These are phyloP conservation scores for Lasius fuliginosus DNA, from an alignment of 2,888 invertebrate species.

Conservation along the genomic window DNA sequence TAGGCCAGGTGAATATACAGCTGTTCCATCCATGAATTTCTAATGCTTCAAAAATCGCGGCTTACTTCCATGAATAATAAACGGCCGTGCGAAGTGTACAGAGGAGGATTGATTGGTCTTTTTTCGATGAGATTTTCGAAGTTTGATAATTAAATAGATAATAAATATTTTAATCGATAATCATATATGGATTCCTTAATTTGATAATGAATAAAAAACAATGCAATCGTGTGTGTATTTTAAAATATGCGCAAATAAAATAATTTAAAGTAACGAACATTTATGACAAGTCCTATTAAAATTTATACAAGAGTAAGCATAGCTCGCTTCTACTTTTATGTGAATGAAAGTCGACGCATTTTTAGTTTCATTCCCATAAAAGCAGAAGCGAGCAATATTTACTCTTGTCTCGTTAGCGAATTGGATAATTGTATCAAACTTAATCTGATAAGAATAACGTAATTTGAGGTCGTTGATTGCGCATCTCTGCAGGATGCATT, in stretches of 20 bases:
- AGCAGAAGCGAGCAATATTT: conserved; percentile 65
- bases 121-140: conserved; percentile 8
- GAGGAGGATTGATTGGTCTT: conserved; percentile 5
- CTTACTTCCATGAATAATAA: conserved; percentile 38
- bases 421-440: conserved; percentile 74
- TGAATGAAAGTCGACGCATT: conserved; percentile 10
- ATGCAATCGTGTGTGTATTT: neutral
- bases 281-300: neutral
- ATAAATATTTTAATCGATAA: conserved; percentile 7
- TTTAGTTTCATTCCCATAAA: conserved; percentile 43
- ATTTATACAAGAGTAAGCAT: neutral
- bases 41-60: conserved; percentile 56
- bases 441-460: conserved; percentile 69
- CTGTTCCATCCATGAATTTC: conserved; percentile 57
- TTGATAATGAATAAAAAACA: neutral
- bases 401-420: conserved; percentile 65
- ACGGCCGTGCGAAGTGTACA: conserved; percentile 19
- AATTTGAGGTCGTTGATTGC: conserved; percentile 68
- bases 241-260: neutral
- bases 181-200: neutral
- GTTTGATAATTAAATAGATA: conserved; percentile 10
- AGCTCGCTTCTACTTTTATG: neutral
- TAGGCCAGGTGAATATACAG: conserved; percentile 59
- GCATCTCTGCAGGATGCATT: conserved; percentile 60
- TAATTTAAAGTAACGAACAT: conserved; percentile 1